phyloP scores from a whole-genome alignment of 64 coral and sea anemone genomes.

The Acropora yongei region DNA sequence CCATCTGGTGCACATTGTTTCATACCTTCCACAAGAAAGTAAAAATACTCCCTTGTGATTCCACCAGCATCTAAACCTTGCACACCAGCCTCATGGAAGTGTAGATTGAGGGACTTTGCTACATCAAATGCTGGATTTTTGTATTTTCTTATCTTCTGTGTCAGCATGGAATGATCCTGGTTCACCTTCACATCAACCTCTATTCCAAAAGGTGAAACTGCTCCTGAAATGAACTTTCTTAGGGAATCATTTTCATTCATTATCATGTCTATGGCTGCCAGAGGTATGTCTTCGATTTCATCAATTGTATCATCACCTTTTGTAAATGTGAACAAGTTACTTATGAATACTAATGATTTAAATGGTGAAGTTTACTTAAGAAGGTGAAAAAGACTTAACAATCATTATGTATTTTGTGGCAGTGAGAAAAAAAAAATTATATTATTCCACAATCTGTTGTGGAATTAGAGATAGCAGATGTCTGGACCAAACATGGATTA shows the following conservation, averaged over 20 bases:
- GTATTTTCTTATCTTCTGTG: no score
- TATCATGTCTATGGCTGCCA: constrained; percentile 8
- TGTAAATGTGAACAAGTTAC: constrained; percentile 13
- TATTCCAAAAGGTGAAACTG: no score
- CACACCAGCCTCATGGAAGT: no score
- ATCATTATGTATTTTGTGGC: constrained; percentile 7
- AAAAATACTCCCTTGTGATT: no score
- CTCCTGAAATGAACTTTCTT: not conserved
- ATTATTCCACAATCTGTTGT: constrained; percentile 7
- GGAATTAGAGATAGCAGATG: not conserved
- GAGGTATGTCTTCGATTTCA: constrained; percentile 1
- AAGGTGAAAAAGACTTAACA: constrained; percentile 6
- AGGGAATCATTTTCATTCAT: not conserved
- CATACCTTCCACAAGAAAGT: no score
- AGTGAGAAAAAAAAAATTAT: constrained; percentile 2
- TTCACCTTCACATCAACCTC: no score
- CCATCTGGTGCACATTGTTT: no score
- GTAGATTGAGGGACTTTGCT: no score
- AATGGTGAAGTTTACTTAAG: constrained; percentile 4
- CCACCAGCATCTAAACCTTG: no score
- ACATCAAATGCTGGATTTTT: no score
- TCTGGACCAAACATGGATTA: constrained; percentile 9
- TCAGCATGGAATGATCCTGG: no score
- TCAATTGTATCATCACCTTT: constrained; percentile 7
- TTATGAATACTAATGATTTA: not conserved